Conservation (phyloP, 2,797 vertebrate genomes). For the Neosilurus hyrtlii region DNA sequence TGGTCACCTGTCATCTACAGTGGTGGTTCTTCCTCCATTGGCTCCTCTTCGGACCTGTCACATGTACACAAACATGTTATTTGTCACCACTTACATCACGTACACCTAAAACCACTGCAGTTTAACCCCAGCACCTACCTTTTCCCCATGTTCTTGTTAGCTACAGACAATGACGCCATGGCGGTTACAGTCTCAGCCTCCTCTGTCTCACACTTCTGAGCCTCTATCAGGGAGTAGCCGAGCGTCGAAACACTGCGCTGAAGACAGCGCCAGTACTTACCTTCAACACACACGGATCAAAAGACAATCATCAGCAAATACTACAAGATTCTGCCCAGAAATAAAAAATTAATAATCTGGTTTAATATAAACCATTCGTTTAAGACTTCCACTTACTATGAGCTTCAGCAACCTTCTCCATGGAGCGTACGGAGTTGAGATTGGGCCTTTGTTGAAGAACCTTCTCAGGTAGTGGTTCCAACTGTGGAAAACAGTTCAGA, state of each 20-base stretch:
- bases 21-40: constrained; percentile 94
- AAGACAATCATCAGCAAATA: constrained; percentile 1
- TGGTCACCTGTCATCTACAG: constrained; percentile 76
- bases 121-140: constrained; percentile 69
- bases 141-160: constrained; percentile 84
- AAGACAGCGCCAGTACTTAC: constrained; percentile 92
- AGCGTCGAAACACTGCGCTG: constrained; percentile 79
- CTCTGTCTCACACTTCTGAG: constrained; percentile 84
- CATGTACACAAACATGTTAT: constrained; percentile 19
- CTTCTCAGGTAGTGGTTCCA: constrained; percentile 88
- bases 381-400: constrained; percentile 80
- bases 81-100: background rate
- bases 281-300: constrained; percentile 63
- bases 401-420: constrained; percentile 91
- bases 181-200: constrained; percentile 94
- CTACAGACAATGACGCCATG: constrained; percentile 94
- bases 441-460: constrained; percentile 90
- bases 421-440: constrained; percentile 84
- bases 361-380: background rate
- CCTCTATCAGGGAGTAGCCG: constrained; percentile 86
- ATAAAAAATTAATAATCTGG: background rate
- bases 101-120: background rate
- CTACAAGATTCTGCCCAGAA: background rate
- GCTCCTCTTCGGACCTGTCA: constrained; percentile 87
- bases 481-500: constrained; percentile 67